phyloP scores from a whole-genome alignment of 2,113 vertebrate genomes.

The Mobula birostris region DNA sequence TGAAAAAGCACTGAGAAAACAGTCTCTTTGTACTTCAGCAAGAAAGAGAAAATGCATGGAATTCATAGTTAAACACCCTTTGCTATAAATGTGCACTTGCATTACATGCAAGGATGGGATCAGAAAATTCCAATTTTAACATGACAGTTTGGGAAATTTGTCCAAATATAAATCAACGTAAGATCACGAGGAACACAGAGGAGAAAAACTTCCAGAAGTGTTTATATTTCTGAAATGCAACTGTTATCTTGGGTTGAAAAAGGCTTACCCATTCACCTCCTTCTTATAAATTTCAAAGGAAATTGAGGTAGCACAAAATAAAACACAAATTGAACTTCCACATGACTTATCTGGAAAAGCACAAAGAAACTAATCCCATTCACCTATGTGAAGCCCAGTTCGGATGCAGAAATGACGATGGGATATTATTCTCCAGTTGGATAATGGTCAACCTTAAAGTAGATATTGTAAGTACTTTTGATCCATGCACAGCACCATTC shows the following conservation, averaged over 20 bases:
- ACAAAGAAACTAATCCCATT: constrained; percentile 19
- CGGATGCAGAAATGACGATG: constrained; percentile 89
- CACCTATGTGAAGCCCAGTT: constrained; percentile 99
- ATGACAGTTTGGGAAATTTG: neutral
- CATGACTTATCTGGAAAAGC: neutral
- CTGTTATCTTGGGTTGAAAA: neutral
- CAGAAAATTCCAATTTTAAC: neutral
- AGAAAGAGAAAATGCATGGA: neutral
- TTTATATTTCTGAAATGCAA: neutral
- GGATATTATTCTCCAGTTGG: constrained; percentile 89
- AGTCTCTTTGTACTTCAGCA: neutral
- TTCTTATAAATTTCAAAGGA: neutral
- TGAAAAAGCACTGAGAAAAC: neutral
- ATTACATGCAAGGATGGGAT: neutral
- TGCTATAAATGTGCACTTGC: neutral
- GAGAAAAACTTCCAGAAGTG: neutral
- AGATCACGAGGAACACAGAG: neutral
- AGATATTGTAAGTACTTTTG: constrained; percentile 82
- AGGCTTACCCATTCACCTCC: neutral
- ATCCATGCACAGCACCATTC: constrained; percentile 93
- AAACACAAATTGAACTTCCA: neutral
- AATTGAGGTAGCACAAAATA: neutral
- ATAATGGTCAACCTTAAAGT: constrained; percentile 92
- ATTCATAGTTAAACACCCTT: neutral
- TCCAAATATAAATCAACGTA: neutral